These are phyloP conservation scores for Crypturellus tataupa DNA, from an alignment of 2,797 vertebrate species.

Conservation along the genomic window DNA sequence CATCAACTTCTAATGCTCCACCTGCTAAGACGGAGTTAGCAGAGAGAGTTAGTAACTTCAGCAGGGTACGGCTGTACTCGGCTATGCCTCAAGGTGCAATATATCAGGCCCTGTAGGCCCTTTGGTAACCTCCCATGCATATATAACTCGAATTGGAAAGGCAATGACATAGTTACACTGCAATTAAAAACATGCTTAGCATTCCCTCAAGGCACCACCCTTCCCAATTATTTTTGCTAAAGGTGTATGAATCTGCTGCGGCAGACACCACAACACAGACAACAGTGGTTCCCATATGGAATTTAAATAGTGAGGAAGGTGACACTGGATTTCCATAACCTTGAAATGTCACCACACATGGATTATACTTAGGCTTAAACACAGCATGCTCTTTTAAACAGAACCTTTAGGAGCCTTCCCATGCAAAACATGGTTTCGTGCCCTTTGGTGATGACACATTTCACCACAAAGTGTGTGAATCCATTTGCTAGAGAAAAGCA, in stretches of 20 bases:
- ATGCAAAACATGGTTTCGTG: not conserved
- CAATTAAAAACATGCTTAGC: conserved; percentile 78
- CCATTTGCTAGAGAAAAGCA: not conserved
- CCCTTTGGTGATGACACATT: not conserved
- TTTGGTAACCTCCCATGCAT: conserved; percentile 39
- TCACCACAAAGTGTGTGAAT: not conserved
- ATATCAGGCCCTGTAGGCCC: not conserved
- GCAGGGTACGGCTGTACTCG: conserved; percentile 8
- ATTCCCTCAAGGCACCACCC: conserved; percentile 52
- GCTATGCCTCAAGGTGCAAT: conserved; percentile 50
- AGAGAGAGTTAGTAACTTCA: conserved; percentile 44
- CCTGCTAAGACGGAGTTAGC: conserved; percentile 2
- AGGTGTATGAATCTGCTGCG: conserved; percentile 50
- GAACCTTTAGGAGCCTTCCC: conserved; percentile 13
- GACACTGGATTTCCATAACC: conserved; percentile 44
- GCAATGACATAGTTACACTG: conserved; percentile 72
- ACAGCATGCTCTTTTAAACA: conserved; percentile 19
- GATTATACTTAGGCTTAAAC: conserved; percentile 16
- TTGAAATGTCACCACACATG: conserved; percentile 53
- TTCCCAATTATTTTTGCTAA: conserved; percentile 68
- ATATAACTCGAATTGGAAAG: conserved; percentile 67
- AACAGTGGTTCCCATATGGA: conserved; percentile 14
- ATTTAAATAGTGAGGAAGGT: conserved; percentile 12
- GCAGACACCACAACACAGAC: conserved; percentile 19
- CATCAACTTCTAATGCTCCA: conserved; percentile 57